Conservation (phyloP, 2,113 vertebrate genomes). For the Mobula birostris region DNA sequence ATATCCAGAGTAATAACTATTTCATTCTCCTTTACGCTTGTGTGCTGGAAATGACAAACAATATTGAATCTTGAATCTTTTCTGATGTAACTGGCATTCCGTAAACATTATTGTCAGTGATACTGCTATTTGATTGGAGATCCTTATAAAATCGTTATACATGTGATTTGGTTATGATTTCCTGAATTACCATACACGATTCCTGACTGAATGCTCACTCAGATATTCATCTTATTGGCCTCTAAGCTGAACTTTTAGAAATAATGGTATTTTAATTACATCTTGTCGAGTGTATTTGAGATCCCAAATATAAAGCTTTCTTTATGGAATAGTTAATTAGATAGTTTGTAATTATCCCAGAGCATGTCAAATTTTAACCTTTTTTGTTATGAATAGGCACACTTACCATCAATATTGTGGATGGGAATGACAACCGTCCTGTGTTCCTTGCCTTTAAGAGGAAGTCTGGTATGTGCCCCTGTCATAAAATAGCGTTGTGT, state of each 20-base stretch:
- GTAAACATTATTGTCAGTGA: not conserved
- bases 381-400: constrained; percentile 43
- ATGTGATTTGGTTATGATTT: not conserved
- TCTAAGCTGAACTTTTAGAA: not conserved
- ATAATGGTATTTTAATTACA: not conserved
- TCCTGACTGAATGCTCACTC: not conserved
- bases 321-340: not conserved
- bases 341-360: not conserved
- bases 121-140: not conserved
- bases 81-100: not conserved
- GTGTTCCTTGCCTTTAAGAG: constrained; percentile 54
- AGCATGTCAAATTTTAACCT: not conserved
- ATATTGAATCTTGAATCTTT: no score
- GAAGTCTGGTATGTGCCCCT: constrained; percentile 64
- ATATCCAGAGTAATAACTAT: no score
- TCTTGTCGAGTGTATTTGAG: no score
- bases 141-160: not conserved
- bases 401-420: constrained; percentile 67
- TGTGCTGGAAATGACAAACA: no score
- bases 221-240: no score
- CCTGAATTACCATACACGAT: not conserved
- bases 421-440: constrained; percentile 78
- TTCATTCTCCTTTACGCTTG: no score
- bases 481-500: not conserved
- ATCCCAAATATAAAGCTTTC: not conserved